phyloP scores from a whole-genome alignment of 2,113 vertebrate genomes.

The Xiphophorus couchianus region DNA sequence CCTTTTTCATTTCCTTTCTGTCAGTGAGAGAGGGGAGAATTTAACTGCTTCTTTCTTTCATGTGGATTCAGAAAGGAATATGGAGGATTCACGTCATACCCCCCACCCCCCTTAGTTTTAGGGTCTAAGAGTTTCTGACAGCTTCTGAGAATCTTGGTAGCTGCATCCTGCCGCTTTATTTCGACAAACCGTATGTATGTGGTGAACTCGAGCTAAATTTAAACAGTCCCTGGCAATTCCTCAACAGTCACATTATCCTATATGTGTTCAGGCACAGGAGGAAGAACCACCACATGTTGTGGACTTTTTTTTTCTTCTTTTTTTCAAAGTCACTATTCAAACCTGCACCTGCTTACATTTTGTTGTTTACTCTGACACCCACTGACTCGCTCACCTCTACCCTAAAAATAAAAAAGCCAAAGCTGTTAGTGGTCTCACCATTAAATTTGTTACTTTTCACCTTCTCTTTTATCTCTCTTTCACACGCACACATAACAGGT shows the following conservation, averaged over 20 bases:
- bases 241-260: constrained; percentile 44
- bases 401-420: constrained; percentile 35
- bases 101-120: neutral
- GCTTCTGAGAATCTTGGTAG: constrained; percentile 16
- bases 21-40: constrained; percentile 11
- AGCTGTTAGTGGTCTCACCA: constrained; percentile 29
- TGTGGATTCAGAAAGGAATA: constrained; percentile 30
- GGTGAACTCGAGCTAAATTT: constrained; percentile 51
- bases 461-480: constrained; percentile 22
- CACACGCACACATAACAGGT: constrained; percentile 18
- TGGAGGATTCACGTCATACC: neutral
- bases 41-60: constrained; percentile 32
- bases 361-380: constrained; percentile 40
- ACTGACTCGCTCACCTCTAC: constrained; percentile 15
- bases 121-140: constrained; percentile 41
- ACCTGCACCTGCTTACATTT: constrained; percentile 15
- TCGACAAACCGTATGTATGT: constrained; percentile 27
- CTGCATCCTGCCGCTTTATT: constrained; percentile 38
- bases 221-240: constrained; percentile 48
- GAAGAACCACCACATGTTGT: constrained; percentile 31
- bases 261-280: constrained; percentile 27
- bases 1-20: constrained; percentile 14
- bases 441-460: constrained; percentile 56
- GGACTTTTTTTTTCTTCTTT: constrained; percentile 10
- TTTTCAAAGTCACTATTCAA: constrained; percentile 3